A percentile compares a stretch with the other conserved stretches of the same genome.
Evolutionary conservation across 2,888 invertebrate genomes (phyloP).

Genomic region (Amblyjoppa fuscipennis): DNA sequence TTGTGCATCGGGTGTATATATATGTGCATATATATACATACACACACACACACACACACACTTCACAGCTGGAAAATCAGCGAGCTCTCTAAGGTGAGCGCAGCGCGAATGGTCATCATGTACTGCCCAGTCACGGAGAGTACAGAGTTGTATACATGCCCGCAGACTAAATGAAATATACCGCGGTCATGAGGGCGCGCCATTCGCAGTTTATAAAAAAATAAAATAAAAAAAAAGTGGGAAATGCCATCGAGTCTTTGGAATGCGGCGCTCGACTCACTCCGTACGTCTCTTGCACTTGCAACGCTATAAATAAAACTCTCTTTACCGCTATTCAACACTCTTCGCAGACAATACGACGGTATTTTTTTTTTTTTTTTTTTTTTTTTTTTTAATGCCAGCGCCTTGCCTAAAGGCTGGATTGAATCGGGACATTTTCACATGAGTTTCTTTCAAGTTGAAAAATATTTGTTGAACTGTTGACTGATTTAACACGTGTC

Average conservation of each 20-base stretch:
- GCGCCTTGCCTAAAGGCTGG: background rate
- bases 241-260: conserved; percentile 47
- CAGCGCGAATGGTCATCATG: conserved; percentile 53
- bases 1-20: conserved; percentile 14
- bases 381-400: background rate
- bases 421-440: background rate
- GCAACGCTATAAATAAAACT: background rate
- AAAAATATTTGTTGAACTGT: background rate
- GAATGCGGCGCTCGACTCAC: conserved; percentile 11
- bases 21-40: conserved; percentile 1
- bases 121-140: conserved; percentile 35
- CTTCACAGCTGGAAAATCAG: conserved; percentile 45
- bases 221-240: background rate
- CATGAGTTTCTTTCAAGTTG: background rate
- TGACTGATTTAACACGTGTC: conserved; percentile 14
- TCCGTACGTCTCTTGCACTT: background rate
- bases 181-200: conserved; percentile 41
- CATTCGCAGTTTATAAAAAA: conserved; percentile 41
- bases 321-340: background rate
- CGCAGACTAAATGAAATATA: conserved; percentile 36
- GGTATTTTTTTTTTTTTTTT: too few species aligned
- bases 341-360: background rate
- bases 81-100: conserved; percentile 12
- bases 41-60: background rate
- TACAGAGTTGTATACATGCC: background rate